Evolutionary conservation across 2,113 vertebrate genomes (phyloP).

Genomic region (Otus sunia): DNA sequence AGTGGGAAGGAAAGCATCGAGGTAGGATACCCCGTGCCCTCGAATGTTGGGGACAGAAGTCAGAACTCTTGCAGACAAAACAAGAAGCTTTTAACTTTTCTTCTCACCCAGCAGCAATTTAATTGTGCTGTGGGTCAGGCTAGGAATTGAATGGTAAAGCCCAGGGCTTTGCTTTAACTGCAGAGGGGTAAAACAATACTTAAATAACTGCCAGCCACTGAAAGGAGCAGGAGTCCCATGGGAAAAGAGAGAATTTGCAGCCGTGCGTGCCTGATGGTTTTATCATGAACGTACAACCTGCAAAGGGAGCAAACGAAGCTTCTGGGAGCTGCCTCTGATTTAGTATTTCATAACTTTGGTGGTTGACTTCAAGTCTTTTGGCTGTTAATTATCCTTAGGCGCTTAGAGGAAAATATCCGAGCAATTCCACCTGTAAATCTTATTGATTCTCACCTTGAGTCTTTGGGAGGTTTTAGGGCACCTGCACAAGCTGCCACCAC

Average conservation of each 20-base stretch:
- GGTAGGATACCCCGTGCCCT: neutral
- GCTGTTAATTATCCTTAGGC: conserved; percentile 47
- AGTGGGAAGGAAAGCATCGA: fast-evolving
- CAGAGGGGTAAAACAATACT: conserved; percentile 22
- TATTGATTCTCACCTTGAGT: conserved; percentile 39
- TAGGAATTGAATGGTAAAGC: neutral
- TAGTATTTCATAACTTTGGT: conserved; percentile 37
- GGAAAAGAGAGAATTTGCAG: neutral
- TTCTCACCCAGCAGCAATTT: fast-evolving
- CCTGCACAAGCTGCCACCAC: neutral
- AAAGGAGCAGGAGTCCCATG: neutral
- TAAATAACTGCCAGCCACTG: conserved; percentile 15
- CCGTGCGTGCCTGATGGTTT: neutral
- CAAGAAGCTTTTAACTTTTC: neutral
- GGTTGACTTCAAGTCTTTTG: conserved; percentile 7
- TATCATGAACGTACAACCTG: neutral
- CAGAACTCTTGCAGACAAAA: neutral
- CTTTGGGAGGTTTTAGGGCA: conserved; percentile 29
- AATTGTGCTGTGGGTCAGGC: neutral
- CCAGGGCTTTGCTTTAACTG: conserved; percentile 17
- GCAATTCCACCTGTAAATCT: conserved; percentile 22
- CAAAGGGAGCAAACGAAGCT: neutral
- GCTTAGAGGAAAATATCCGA: conserved; percentile 28
- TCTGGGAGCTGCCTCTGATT: conserved; percentile 36
- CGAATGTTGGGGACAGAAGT: neutral